Percentiles rank a stretch among this genome's conserved stretches.
These are phyloP conservation scores for Hypothenemus hampei DNA, from an alignment of 1,140 invertebrate species.

Conservation along the genomic window DNA sequence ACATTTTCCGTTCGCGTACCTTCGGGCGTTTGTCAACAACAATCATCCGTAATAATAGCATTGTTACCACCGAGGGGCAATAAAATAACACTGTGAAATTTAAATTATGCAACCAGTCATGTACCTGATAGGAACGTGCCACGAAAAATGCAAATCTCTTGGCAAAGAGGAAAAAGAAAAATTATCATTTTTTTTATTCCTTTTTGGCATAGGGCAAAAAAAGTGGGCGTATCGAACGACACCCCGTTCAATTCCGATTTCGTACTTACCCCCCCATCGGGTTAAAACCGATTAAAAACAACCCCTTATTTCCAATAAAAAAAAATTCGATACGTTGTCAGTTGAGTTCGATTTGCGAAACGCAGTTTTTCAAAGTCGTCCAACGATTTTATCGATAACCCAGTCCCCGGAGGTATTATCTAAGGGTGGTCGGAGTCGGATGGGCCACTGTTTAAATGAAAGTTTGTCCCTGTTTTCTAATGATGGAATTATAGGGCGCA, in stretches of 20 bases:
- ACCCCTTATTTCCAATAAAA: slow-evolving; percentile 24
- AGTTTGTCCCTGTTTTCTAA: slow-evolving; percentile 21
- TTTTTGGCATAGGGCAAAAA: too few relatives aligned
- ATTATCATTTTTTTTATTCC: too few relatives aligned
- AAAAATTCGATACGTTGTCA: slow-evolving; percentile 29
- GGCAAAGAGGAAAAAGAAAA: too few relatives aligned
- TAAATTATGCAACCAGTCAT: too few relatives aligned
- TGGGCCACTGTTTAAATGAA: slow-evolving; percentile 15
- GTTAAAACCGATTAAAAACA: slow-evolving; percentile 27
- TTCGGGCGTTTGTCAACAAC: too few relatives aligned
- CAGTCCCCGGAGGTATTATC: neutral
- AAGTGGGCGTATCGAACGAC: slow-evolving; percentile 13
- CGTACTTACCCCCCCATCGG: slow-evolving; percentile 14
- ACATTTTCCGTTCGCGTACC: too few relatives aligned
- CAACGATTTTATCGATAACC: slow-evolving; percentile 14
- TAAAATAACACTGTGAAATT: too few relatives aligned
- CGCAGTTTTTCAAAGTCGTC: slow-evolving; percentile 15
- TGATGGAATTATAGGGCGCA: slow-evolving; percentile 26
- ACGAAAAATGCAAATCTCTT: too few relatives aligned
- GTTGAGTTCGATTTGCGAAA: slow-evolving; percentile 19
- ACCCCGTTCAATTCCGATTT: slow-evolving; percentile 1
- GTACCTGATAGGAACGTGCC: too few relatives aligned
- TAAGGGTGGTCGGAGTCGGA: neutral
- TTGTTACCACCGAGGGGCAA: too few relatives aligned
- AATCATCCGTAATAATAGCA: too few relatives aligned